phyloP scores from a whole-genome alignment of 2,888 invertebrate species.

The Phyto melanocephala region DNA sequence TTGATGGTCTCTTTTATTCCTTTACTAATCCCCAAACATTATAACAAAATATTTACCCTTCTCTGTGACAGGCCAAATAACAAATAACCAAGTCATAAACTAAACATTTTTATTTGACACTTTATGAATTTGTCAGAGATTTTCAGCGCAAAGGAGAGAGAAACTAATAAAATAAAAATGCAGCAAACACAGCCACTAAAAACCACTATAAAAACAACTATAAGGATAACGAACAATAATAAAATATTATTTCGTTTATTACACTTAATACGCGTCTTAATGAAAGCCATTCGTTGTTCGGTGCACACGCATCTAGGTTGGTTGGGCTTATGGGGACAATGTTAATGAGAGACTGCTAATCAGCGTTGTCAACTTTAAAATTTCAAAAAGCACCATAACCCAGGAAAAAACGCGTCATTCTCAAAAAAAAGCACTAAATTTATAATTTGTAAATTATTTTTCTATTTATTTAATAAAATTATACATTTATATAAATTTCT shows the following conservation, averaged over 20 bases:
- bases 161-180: slow-evolving; percentile 3
- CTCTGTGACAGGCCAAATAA: neutral
- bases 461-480: too few species aligned
- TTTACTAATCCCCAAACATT: neutral
- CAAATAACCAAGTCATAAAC: slow-evolving; percentile 35
- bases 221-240: too few species aligned
- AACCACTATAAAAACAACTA: neutral
- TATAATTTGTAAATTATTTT: too few species aligned
- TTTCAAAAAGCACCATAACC: too few species aligned
- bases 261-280: slow-evolving; percentile 5
- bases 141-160: neutral
- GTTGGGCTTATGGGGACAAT: neutral
- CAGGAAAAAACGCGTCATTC: too few species aligned
- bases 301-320: too few species aligned
- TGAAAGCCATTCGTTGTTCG: slow-evolving; percentile 1
- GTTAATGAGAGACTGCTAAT: neutral
- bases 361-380: too few species aligned
- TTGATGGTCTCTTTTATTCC: neutral
- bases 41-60: slow-evolving; percentile 38
- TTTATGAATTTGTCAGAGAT: slow-evolving; percentile 69
- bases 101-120: slow-evolving; percentile 73
- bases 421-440: too few species aligned
- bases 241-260: slow-evolving; percentile 30
- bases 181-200: neutral
- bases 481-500: too few species aligned